phyloP scores from a whole-genome alignment of 2,888 invertebrate species.

The Cosmorhoe ocellata region DNA sequence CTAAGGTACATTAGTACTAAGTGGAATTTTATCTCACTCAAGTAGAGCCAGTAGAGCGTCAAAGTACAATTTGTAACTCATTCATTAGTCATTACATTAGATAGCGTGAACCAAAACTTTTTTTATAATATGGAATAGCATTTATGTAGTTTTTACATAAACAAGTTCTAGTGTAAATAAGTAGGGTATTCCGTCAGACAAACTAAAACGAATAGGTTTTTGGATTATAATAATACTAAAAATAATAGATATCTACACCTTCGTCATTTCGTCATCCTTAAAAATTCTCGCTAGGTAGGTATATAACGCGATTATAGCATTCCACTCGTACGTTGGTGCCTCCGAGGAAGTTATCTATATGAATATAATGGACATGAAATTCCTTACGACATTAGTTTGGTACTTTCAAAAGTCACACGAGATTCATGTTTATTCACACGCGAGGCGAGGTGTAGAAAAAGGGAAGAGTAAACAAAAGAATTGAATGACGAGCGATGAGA shows the following conservation, averaged over 20 bases:
- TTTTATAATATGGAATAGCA: too few species aligned
- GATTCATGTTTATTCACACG: slow-evolving; percentile 47
- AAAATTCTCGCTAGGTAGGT: too few species aligned
- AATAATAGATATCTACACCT: too few species aligned
- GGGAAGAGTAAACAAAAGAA: slow-evolving; percentile 58
- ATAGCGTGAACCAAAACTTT: slow-evolving; percentile 49
- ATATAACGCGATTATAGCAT: slow-evolving; percentile 55
- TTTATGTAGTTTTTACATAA: too few species aligned
- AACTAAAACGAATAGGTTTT: too few species aligned
- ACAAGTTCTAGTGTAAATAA: too few species aligned
- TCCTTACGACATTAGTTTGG: slow-evolving; percentile 43
- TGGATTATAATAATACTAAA: too few species aligned
- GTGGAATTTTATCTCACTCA: slow-evolving; percentile 12
- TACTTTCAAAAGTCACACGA: slow-evolving; percentile 51
- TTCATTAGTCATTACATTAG: slow-evolving; percentile 30
- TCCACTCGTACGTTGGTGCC: slow-evolving; percentile 53
- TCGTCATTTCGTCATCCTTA: too few species aligned
- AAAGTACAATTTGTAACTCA: background rate
- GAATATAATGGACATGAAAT: slow-evolving; percentile 59
- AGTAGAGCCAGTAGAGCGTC: slow-evolving; percentile 10
- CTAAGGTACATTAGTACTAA: background rate
- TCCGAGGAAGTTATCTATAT: slow-evolving; percentile 52
- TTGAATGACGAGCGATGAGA: slow-evolving; percentile 56
- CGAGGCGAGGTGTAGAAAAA: slow-evolving; percentile 47
- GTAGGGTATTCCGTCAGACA: too few species aligned